phyloP scores from a whole-genome alignment of 1,140 invertebrate genomes.

The Brachionus asplanchnoidis region DNA sequence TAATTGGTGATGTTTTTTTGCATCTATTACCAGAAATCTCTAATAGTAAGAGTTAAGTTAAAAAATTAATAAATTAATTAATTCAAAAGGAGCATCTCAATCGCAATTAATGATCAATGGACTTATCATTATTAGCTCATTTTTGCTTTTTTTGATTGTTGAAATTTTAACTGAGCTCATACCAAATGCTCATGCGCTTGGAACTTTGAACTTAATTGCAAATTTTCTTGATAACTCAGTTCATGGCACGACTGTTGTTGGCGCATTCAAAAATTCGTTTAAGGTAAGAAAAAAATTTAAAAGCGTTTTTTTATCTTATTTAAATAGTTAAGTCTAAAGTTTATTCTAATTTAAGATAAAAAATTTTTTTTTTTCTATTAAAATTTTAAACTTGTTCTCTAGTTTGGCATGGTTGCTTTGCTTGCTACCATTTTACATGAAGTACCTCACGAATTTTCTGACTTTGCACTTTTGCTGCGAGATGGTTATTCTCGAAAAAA shows the following conservation, averaged over 20 bases:
- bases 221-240: constrained; percentile 39
- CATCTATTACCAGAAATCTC: constrained; percentile 88
- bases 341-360: not conserved
- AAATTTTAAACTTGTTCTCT: constrained; percentile 60
- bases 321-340: not conserved
- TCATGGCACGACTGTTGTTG: constrained; percentile 38
- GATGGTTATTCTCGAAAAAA: constrained; percentile 64
- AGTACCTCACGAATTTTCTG: constrained; percentile 93
- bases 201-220: constrained; percentile 37
- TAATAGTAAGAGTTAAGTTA: not conserved
- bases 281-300: not conserved
- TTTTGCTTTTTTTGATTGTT: constrained; percentile 36
- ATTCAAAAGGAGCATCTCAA: not conserved
- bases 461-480: constrained; percentile 86
- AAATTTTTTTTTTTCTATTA: not conserved
- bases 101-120: constrained; percentile 10
- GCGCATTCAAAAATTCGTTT: constrained; percentile 35
- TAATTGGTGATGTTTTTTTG: constrained; percentile 90
- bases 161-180: constrained; percentile 33
- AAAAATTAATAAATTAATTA: not conserved
- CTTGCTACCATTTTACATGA: constrained; percentile 91
- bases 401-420: constrained; percentile 78
- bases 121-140: constrained; percentile 2
- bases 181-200: constrained; percentile 31
- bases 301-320: not conserved